A percentile compares a stretch with the other conserved stretches of the same genome.
These are phyloP conservation scores for Pseudomugil gertrudae DNA, from an alignment of 2,797 vertebrate genomes.

Conservation along the genomic window DNA sequence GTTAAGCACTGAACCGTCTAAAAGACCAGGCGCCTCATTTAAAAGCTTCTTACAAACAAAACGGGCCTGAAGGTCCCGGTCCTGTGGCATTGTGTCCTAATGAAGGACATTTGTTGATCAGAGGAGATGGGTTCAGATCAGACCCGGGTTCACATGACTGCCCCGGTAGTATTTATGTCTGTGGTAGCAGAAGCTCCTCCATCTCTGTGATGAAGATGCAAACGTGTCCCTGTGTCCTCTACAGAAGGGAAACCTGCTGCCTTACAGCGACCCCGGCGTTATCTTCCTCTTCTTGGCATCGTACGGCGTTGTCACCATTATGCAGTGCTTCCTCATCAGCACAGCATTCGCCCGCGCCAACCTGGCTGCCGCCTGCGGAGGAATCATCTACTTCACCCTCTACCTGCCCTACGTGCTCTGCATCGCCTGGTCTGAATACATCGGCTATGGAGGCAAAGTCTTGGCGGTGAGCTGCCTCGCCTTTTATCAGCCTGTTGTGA, in stretches of 20 bases:
- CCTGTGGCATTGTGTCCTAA: no score
- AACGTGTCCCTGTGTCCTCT: not conserved
- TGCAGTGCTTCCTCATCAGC: conserved; percentile 95
- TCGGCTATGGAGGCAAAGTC: conserved; percentile 89
- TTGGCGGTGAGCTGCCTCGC: conserved; percentile 83
- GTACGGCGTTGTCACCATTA: conserved; percentile 92
- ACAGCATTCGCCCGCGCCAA: conserved; percentile 93
- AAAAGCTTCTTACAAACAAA: no score
- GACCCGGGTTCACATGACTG: not conserved
- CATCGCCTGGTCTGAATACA: conserved; percentile 93
- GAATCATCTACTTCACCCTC: conserved; percentile 95
- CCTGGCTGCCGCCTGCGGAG: conserved; percentile 93
- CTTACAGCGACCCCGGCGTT: conserved; percentile 92
- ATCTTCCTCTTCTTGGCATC: conserved; percentile 92
- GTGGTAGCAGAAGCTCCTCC: not conserved
- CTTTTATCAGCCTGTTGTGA: accelerated
- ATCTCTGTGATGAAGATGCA: not conserved
- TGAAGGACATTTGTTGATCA: no score
- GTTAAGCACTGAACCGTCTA: no score
- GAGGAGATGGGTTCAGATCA: no score
- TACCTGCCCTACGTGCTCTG: conserved; percentile 95
- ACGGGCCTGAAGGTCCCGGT: no score
- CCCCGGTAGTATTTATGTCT: not conserved
- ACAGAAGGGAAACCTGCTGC: conserved; percentile 93
- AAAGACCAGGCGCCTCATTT: no score